Percentiles rank a stretch among this genome's conserved stretches.
These are phyloP conservation scores for Helicoverpa armigera DNA, from an alignment of 1,140 invertebrate species.

Conservation along the genomic window DNA sequence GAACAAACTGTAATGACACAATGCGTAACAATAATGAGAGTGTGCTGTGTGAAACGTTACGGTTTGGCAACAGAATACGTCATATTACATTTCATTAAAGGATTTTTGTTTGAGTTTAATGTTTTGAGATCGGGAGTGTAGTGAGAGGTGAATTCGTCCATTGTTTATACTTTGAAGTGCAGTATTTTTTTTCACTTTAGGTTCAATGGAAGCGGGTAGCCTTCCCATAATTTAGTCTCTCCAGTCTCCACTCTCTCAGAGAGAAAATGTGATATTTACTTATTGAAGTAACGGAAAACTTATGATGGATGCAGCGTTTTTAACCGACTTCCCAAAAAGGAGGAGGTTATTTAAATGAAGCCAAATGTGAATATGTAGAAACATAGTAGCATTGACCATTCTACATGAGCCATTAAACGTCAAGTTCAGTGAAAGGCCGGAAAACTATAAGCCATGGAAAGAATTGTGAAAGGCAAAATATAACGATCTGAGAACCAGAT, in stretches of 20 bases:
- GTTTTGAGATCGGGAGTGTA: neutral
- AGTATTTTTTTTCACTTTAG: no score
- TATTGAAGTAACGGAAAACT: no score
- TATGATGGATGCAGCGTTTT: no score
- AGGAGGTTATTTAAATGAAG: no score
- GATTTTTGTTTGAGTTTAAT: conserved; percentile 13
- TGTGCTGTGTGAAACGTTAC: conserved; percentile 50
- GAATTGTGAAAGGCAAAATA: conserved; percentile 73
- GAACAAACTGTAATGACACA: conserved; percentile 57
- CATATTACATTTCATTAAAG: neutral
- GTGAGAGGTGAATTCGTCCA: neutral
- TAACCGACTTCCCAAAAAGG: no score
- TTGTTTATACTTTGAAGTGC: no score
- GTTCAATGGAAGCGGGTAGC: no score
- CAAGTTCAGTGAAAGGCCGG: conserved; percentile 68
- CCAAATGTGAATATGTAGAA: neutral
- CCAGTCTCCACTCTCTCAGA: no score
- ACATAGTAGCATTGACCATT: conserved; percentile 24
- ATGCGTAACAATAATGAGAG: conserved; percentile 70
- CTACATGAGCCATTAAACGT: conserved; percentile 19
- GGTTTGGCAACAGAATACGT: neutral
- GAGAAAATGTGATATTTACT: no score
- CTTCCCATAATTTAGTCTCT: no score
- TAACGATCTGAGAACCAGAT: conserved; percentile 58
- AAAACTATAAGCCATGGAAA: conserved; percentile 66